Evolutionary conservation across 1,140 invertebrate genomes (phyloP).

Genomic region (Bombus sylvicola): DNA sequence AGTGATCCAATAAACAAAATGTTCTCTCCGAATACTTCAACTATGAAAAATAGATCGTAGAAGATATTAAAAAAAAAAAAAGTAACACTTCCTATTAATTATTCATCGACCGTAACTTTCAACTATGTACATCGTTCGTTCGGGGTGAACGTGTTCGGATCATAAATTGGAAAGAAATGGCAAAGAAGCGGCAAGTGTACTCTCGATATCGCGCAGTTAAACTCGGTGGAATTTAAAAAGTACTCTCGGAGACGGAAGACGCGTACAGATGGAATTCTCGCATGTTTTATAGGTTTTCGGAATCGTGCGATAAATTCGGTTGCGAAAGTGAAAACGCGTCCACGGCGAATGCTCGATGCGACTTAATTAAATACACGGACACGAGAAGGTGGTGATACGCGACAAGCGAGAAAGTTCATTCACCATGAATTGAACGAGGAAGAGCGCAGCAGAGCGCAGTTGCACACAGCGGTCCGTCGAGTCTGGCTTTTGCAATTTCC

Average conservation of each 20-base stretch:
- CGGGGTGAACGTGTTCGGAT: neutral
- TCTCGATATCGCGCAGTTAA: neutral
- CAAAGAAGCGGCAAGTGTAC: neutral
- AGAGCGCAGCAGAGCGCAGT: neutral
- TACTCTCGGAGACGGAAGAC: neutral
- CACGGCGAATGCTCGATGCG: neutral
- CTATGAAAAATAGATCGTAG: neutral
- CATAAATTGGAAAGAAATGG: neutral
- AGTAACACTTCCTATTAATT: neutral
- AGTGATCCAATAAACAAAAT: neutral
- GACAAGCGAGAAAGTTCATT: constrained; percentile 51
- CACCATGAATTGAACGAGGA: constrained; percentile 2
- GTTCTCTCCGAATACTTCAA: neutral
- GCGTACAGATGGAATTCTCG: neutral
- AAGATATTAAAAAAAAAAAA: too few species aligned
- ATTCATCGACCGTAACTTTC: neutral
- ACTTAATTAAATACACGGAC: neutral
- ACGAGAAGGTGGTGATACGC: neutral
- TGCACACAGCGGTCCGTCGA: neutral
- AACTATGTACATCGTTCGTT: neutral
- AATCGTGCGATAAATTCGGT: neutral
- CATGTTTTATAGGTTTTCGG: neutral
- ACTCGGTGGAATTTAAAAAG: neutral
- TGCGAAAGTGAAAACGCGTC: constrained; percentile 17
- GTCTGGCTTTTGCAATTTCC: constrained; percentile 2